Evolutionary conservation across 2,113 vertebrate genomes (phyloP).

Genomic region (Sphyrna mokarran): DNA sequence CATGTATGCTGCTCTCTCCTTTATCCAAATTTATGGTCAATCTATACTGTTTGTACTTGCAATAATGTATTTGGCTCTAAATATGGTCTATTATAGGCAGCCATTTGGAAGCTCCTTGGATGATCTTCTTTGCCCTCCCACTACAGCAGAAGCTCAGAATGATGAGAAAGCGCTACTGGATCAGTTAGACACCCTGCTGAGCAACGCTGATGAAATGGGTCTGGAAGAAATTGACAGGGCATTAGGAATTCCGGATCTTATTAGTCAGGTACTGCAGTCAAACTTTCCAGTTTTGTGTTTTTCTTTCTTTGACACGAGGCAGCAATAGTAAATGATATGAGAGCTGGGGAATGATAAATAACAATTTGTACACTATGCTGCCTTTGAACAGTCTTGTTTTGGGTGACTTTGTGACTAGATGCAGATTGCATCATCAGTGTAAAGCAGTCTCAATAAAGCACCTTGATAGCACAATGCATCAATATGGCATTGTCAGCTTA

Average conservation of each 20-base stretch:
- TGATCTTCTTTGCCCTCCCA: conserved; percentile 73
- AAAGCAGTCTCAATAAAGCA: neutral
- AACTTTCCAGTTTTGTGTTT: neutral
- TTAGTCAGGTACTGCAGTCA: conserved; percentile 71
- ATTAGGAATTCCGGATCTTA: conserved; percentile 90
- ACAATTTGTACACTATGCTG: neutral
- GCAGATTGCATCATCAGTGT: neutral
- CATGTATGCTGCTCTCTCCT: neutral
- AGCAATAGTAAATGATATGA: neutral
- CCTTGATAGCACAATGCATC: neutral
- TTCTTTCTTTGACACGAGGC: neutral
- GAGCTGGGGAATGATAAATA: neutral
- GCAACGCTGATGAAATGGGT: conserved; percentile 79
- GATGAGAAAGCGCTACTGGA: conserved; percentile 86
- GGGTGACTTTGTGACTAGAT: neutral
- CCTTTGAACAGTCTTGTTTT: neutral
- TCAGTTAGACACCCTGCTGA: conserved; percentile 87
- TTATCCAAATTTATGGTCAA: neutral
- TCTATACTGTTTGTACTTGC: neutral
- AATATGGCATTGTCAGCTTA: neutral
- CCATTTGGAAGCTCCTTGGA: conserved; percentile 75
- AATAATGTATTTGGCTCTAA: neutral
- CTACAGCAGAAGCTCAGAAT: conserved; percentile 74
- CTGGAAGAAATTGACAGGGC: conserved; percentile 93
- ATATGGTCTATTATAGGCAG: conserved; percentile 55